Evolutionary conservation across 2,113 vertebrate genomes (phyloP), one percentile per base, ranked within the genome.

Genomic region (Ptilorrhoa leucosticta): DNA sequence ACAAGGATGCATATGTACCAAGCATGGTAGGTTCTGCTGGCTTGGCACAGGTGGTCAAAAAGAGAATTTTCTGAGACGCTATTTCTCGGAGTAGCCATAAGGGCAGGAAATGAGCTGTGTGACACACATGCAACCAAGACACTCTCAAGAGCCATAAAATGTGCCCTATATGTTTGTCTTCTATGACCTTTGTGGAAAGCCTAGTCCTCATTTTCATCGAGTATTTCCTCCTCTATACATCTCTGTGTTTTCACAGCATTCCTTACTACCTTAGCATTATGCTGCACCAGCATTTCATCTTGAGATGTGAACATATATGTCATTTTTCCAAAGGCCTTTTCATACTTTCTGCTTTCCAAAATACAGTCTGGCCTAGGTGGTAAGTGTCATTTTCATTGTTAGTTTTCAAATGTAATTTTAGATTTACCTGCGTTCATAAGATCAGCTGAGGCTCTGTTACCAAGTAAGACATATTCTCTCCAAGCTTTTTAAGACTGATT

Each of bases 371-470:
- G 39, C 5, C 37, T 60, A 40, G 16, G 22, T 44, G 9, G 6
- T 68, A 27, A 82, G 7, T 39, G 4, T 58, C 2, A 18, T 64
- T 47, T 88, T 80, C 20, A 50, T 77, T 72, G 15, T 48, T 28
- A 35, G 10, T 56, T 92, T 85, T 79, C 61, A 79, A 83, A 35
- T 0, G 2, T 30, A 20, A 21, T 33, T 90, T 85, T 88, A 37
- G n/a, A n/a, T 7, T 3, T 72, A 64, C 11, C 5, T 44, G 10
- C 4, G 24, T 13, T 9, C 1, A 2, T 61, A 33, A 57, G 8
- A 77, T 72, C n/a, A 48, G 0, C 20, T 51, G 31, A 88, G 28
- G 21, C 12, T 42, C 15, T 11, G 2, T 83, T 88, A 51, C 24
- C 27, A 68, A 45, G 20, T 35, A 53, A 8, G 1, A 12, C 9